phyloP scores from a whole-genome alignment of 2,797 vertebrate genomes.

The Pseudotriccus pelzelni region DNA sequence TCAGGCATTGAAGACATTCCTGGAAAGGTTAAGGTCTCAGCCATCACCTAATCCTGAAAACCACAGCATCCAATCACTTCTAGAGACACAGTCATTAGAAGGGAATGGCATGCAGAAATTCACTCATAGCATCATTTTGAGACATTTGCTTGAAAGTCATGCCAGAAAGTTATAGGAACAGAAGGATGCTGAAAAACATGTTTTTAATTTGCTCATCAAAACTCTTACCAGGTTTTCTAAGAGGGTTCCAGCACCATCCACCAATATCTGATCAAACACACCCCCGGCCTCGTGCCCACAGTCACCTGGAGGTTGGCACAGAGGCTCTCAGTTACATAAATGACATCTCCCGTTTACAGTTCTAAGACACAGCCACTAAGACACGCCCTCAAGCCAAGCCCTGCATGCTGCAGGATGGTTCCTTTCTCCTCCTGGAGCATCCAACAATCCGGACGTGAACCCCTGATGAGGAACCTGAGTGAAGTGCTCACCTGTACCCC shows the following conservation, averaged over 20 bases:
- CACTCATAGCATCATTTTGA: not conserved
- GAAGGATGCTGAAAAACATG: not conserved
- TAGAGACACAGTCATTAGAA: not conserved
- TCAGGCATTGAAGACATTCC: not conserved
- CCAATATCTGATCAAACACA: not conserved
- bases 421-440: not conserved
- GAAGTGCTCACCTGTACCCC: not conserved
- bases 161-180: not conserved
- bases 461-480: not conserved
- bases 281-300: not conserved
- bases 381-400: not conserved
- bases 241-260: not conserved
- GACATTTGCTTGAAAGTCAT: not conserved
- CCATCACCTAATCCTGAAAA: not conserved
- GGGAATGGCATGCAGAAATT: not conserved
- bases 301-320: not conserved
- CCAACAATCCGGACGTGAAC: not conserved
- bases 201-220: constrained; percentile 37
- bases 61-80: not conserved
- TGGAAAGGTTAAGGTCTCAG: not conserved
- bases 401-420: not conserved
- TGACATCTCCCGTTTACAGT: not conserved
- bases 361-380: not conserved
- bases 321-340: not conserved
- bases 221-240: not conserved